phyloP scores from a whole-genome alignment of 2,888 invertebrate species.

The Meiosimyza platycephala region DNA sequence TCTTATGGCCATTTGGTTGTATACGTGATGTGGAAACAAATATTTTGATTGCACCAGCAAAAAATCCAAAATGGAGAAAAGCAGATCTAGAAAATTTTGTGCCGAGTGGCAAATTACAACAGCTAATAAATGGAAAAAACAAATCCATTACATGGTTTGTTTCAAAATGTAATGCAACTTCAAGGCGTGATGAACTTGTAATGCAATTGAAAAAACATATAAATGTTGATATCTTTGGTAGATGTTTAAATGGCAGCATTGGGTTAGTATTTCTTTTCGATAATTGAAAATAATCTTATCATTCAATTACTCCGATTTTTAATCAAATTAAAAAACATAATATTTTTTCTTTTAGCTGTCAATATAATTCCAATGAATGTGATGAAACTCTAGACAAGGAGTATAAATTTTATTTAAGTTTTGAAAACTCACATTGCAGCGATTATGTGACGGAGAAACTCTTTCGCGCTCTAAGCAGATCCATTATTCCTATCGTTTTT shows the following conservation, averaged over 20 bases:
- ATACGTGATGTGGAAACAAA: slow-evolving; percentile 54
- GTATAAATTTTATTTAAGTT: slow-evolving; percentile 74
- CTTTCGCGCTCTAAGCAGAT: slow-evolving; percentile 39
- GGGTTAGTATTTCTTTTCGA: too few relatives aligned
- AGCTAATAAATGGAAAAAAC: slow-evolving; percentile 57
- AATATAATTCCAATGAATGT: slow-evolving; percentile 40
- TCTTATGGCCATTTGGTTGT: slow-evolving; percentile 66
- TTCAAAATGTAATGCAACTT: slow-evolving; percentile 68
- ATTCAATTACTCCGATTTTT: too few relatives aligned
- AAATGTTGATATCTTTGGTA: slow-evolving; percentile 72
- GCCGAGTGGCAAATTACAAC: slow-evolving; percentile 5
- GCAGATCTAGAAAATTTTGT: slow-evolving; percentile 16
- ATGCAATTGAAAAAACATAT: slow-evolving; percentile 70
- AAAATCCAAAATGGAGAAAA: slow-evolving; percentile 51
- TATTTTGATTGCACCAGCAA: slow-evolving; percentile 54
- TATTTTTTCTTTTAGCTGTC: too few relatives aligned
- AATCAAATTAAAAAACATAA: too few relatives aligned
- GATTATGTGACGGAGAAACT: slow-evolving; percentile 75
- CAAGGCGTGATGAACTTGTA: slow-evolving; percentile 66
- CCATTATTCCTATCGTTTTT: slow-evolving; percentile 72
- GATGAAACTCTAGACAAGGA: slow-evolving; percentile 59
- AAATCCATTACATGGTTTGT: slow-evolving; percentile 72
- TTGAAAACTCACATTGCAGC: slow-evolving; percentile 74
- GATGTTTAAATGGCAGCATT: neutral
- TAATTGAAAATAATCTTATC: too few relatives aligned